Evolutionary conservation across 2,797 vertebrate genomes (phyloP), one percentile per base, ranked within the genome.

Genomic region (Loris lydekkerianus): DNA sequence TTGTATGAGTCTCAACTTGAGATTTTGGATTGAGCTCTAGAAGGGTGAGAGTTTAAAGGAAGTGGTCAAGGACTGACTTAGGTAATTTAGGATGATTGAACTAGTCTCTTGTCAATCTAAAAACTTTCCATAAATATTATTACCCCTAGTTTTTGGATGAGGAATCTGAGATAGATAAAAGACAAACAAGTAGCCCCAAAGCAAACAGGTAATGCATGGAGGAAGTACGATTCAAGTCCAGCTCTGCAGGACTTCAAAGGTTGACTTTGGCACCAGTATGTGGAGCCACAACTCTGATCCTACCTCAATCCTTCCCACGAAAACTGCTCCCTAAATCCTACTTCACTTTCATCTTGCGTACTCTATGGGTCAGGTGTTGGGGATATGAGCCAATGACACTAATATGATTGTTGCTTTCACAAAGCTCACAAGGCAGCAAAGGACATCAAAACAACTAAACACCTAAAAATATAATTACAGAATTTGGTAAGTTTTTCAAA

Each of bases 61-160:
- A 86, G 4, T 80, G n/a, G 17, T 58, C 31, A 76, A 27, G 17
- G 53, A 56, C 18, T 63, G 63, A 90, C 14, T 46, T 53, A 37
- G 9, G 29, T 61, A 60, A 84, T 84, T 76, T 83, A 77, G 58
- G n/a, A 86, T 93, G 13, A 85, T 73, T 92, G 88, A 43, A 72
- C 37, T 67, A 82, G n/a, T 91, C 3, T 91, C 20, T 67, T 80
- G 37, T 81, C 43, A 73, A 49, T 46, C 27, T 69, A 17, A 0
- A 78, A 86, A 77, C 8, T 5, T 75, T 73, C 46, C 80, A 0
- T 18, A 70, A 69, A 23, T 17, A 7, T 95, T 72, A 40, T 7
- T 69, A 40, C 1, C 6, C 43, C 58, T 83, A 21, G 46, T 89
- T 93, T 85, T 61, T 23, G 88, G 23, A 78, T 92, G 31, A 70